A percentile compares a stretch with the other conserved stretches of the same genome.
Evolutionary conservation across 1,140 invertebrate species (phyloP).

Genomic region (Sycophila sp.): DNA sequence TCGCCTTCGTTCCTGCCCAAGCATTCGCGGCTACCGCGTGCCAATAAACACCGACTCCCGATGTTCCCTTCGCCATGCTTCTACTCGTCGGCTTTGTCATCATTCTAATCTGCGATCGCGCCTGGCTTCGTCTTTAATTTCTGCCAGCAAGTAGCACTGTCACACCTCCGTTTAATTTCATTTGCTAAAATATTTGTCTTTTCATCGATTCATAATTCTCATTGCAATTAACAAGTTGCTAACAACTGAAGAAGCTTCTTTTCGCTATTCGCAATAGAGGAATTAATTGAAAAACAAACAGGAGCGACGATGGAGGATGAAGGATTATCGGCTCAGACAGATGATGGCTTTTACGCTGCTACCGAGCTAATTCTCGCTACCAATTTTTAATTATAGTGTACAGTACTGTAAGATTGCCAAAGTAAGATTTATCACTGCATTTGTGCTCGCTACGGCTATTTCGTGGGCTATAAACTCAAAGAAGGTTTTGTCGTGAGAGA

Average conservation of each 20-base stretch:
- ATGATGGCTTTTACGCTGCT: too few species aligned
- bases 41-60: slow-evolving; percentile 31
- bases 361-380: slow-evolving; percentile 53
- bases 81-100: too few species aligned
- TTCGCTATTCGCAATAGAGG: slow-evolving; percentile 43
- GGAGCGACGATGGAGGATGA: slow-evolving; percentile 23
- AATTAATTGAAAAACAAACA: slow-evolving; percentile 48
- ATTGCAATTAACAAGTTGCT: too few species aligned
- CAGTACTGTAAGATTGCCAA: slow-evolving; percentile 51
- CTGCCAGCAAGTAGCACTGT: background rate
- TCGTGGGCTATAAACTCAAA: slow-evolving; percentile 25
- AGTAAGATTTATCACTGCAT: slow-evolving; percentile 53
- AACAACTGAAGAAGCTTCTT: too few species aligned
- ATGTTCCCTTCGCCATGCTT: slow-evolving; percentile 20
- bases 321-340: too few species aligned
- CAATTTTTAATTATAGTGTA: slow-evolving; percentile 60
- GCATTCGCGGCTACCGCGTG: slow-evolving; percentile 13
- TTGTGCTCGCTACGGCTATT: slow-evolving; percentile 37
- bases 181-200: background rate
- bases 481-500: slow-evolving; percentile 10
- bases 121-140: background rate
- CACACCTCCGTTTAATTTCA: background rate
- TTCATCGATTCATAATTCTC: slow-evolving; percentile 43
- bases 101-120: background rate
- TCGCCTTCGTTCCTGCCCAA: background rate